Evolutionary conservation across 2,888 invertebrate species (phyloP), one percentile per base, ranked within the genome.

Genomic region (Apantesis nais): DNA sequence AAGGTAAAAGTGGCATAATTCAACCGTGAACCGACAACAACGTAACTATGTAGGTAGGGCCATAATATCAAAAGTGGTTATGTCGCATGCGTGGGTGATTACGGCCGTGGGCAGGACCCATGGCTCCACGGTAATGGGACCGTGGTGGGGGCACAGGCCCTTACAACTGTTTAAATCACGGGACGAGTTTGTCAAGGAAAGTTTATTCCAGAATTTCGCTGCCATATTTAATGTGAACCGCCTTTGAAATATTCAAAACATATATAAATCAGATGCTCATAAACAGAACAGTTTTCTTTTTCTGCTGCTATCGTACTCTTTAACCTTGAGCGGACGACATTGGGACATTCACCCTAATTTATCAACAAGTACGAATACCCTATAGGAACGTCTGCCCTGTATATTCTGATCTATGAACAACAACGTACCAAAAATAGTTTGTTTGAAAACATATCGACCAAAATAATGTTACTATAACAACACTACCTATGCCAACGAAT

Each of bases 381-480:
- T 58, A 75, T 67, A 72, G 60, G 78, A 66, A 67, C 65, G 70
- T 79, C 85, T 84, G 81, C 76, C 78, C 77, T 74, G 79, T 80
- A 82, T 79, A 82, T 79, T 79, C 78, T 80, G 74, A 78, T 85
- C 82, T 83, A 79, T 78, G 80, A 70, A 78, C 77, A 70, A 72
- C 76, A 58, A 31, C 70, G 78, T 65, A 73, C 76, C 74, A 67
- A 83, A 85, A 86, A 86, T 82, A 82, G 80, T 81, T 84, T 85
- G 85, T 85, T 86, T 84, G 85, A 83, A 85, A 84, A 85, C 85
- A 86, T 78, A 82, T 75, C 77, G 87, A 84, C 83, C 74, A 84
- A 85, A 86, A 87, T 86, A 66, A 85, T 84, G 78, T 79, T 80
- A 77, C 74, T 76, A 75, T 65, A 74, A 78, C 78, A 77, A 77